A percentile compares a stretch with the other conserved stretches of the same genome.
Conservation (phyloP, 2,797 vertebrate genomes). For the Fistularia commersonii region DNA sequence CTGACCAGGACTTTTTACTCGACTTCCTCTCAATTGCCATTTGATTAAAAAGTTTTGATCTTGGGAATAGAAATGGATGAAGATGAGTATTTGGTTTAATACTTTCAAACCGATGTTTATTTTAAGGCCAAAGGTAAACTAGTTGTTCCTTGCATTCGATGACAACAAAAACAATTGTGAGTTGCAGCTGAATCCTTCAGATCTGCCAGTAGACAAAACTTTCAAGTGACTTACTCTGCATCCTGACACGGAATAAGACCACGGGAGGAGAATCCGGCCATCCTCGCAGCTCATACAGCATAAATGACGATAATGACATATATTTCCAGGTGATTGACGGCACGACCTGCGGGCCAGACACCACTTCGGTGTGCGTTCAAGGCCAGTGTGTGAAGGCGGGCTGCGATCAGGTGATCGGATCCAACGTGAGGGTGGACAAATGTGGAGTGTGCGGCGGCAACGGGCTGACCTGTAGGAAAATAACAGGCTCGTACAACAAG, state of each 20-base stretch:
- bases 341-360: constrained; percentile 91
- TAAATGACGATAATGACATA: neutral
- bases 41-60: too few species aligned
- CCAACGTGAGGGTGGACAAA: constrained; percentile 89
- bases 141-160: neutral
- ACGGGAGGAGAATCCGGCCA: neutral
- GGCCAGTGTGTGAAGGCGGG: constrained; percentile 97
- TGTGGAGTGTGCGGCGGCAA: constrained; percentile 91
- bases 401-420: constrained; percentile 90
- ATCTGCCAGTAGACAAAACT: neutral
- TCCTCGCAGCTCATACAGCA: too few species aligned
- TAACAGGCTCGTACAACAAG: constrained; percentile 86
- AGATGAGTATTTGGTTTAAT: too few species aligned
- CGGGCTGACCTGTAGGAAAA: constrained; percentile 86
- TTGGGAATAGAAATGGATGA: too few species aligned
- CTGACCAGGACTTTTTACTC: too few species aligned
- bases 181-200: neutral
- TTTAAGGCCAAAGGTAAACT: neutral
- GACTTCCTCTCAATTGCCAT: too few species aligned
- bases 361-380: constrained; percentile 89
- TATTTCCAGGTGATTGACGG: constrained; percentile 87
- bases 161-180: neutral
- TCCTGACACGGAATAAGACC: neutral
- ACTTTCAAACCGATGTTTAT: too few species aligned
- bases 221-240: neutral